These are phyloP conservation scores for Thinocorus orbignyianus DNA, from an alignment of 2,113 vertebrate genomes.

Conservation along the genomic window DNA sequence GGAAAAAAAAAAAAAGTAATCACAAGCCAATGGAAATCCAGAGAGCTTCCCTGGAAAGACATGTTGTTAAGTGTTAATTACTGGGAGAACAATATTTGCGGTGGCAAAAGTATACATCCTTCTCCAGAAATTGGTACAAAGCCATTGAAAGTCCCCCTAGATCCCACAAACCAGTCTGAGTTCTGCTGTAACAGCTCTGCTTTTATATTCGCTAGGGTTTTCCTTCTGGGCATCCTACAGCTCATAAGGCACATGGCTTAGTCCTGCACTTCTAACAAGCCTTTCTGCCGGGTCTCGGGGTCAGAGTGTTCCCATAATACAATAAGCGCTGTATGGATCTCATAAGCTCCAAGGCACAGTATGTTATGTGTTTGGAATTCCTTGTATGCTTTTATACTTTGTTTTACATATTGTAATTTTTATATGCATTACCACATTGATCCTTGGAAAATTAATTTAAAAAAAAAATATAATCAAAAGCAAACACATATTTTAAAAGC, in stretches of 20 bases:
- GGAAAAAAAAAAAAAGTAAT: background rate
- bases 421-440: constrained; percentile 62
- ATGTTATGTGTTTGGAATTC: constrained; percentile 70
- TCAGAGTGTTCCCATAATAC: constrained; percentile 66
- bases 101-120: background rate
- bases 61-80: background rate
- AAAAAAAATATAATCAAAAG: constrained; percentile 65
- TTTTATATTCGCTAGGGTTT: constrained; percentile 20
- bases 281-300: constrained; percentile 30
- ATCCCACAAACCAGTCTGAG: background rate
- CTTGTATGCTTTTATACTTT: constrained; percentile 66
- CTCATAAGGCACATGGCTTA: constrained; percentile 28
- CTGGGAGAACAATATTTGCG: background rate
- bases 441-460: constrained; percentile 62
- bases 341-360: constrained; percentile 64
- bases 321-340: constrained; percentile 56
- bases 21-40: background rate
- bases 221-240: constrained; percentile 53
- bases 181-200: background rate
- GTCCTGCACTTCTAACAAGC: constrained; percentile 33
- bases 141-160: background rate
- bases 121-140: constrained; percentile 20
- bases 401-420: constrained; percentile 70
- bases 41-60: background rate
- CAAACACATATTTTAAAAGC: constrained; percentile 56